Conservation (phyloP, 2,113 vertebrate genomes). For the Chaetorhynchus papuensis region DNA sequence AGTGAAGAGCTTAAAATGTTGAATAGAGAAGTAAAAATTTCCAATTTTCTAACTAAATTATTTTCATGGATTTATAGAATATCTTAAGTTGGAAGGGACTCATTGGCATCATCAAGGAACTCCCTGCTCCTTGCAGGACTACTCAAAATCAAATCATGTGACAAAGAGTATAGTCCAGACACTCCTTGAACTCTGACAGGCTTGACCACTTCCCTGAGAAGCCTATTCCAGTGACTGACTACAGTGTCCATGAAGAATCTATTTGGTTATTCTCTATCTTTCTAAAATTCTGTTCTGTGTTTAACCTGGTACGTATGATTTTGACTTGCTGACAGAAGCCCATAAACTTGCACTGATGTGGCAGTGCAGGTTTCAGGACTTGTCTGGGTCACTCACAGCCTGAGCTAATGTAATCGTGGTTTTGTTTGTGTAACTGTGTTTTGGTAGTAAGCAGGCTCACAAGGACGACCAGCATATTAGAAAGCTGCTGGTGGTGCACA, state of each 20-base stretch:
- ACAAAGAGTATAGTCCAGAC: fast-evolving
- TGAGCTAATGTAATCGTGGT: not conserved
- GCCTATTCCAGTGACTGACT: fast-evolving
- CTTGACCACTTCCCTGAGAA: not conserved
- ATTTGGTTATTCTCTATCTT: not conserved
- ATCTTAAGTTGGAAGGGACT: not conserved
- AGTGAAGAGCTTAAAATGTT: not conserved
- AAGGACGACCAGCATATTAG: not conserved
- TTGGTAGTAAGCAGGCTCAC: not conserved
- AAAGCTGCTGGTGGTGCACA: not conserved
- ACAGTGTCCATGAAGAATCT: not conserved
- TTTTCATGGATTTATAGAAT: not conserved
- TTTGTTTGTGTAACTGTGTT: not conserved
- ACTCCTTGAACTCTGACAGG: not conserved
- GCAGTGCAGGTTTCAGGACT: not conserved
- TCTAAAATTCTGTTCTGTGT: not conserved
- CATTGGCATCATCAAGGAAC: not conserved
- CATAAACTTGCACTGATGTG: not conserved
- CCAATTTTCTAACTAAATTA: not conserved
- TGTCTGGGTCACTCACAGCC: not conserved
- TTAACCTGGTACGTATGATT: not conserved
- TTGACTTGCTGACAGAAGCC: not conserved
- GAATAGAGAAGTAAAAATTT: not conserved
- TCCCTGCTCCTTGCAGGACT: not conserved
- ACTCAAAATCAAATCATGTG: not conserved